Percentiles rank a stretch among this genome's conserved stretches.
These are phyloP conservation scores for Agrypnus murinus DNA, from an alignment of 2,888 invertebrate genomes.

Conservation along the genomic window DNA sequence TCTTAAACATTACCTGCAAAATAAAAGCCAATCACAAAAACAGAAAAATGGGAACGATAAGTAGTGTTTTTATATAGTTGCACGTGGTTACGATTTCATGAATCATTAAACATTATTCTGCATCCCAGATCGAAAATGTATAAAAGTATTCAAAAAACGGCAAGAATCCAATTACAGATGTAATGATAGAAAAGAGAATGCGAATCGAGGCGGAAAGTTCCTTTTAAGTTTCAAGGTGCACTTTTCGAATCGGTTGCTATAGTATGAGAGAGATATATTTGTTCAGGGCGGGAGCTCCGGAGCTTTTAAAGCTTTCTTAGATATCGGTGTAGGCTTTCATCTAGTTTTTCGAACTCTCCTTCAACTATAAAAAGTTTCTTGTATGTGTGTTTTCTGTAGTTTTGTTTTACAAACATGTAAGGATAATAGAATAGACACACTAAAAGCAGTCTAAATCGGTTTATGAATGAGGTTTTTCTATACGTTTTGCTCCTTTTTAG, in stretches of 20 bases:
- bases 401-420: no score
- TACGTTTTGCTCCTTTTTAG: no score
- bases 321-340: conserved; percentile 21
- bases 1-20: no score
- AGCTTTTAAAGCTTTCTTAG: conserved; percentile 27
- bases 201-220: conserved; percentile 25
- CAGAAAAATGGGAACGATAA: no score
- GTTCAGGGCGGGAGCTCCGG: conserved; percentile 16
- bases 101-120: conserved; percentile 5
- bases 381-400: conserved; percentile 1
- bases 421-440: no score
- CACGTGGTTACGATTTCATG: not conserved
- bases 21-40: no score
- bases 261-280: conserved; percentile 19
- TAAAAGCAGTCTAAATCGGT: no score
- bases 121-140: conserved; percentile 1
- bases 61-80: conserved; percentile 3
- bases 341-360: conserved; percentile 1
- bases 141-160: conserved; percentile 10
- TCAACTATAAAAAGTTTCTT: not conserved
- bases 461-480: no score
- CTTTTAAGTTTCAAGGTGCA: conserved; percentile 25
- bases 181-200: conserved; percentile 21
- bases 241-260: conserved; percentile 12
- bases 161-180: conserved; percentile 32